Conservation (phyloP, 2,113 vertebrate species). For the Platycercus adscitus region DNA sequence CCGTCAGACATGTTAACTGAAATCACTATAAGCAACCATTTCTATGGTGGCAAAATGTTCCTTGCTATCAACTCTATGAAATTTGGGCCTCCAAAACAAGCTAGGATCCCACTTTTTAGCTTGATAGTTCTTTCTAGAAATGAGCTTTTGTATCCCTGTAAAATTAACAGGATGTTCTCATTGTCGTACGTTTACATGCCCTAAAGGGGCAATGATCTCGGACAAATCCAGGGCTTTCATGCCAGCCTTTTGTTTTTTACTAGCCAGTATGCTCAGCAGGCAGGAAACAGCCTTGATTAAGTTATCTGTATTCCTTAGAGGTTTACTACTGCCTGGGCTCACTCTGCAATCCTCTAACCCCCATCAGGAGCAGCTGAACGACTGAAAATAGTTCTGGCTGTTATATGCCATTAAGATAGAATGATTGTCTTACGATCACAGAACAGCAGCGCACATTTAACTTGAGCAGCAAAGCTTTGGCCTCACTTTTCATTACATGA, state of each 20-base stretch:
- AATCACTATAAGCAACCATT: neutral
- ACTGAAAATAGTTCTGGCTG: neutral
- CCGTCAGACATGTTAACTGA: neutral
- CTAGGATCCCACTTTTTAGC: neutral
- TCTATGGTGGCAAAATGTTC: neutral
- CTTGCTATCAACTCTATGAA: neutral
- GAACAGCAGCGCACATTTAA: neutral
- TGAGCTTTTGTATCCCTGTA: neutral
- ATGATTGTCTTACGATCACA: neutral
- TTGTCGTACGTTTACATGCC: neutral
- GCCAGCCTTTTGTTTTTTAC: neutral
- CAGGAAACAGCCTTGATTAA: neutral
- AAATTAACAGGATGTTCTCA: neutral
- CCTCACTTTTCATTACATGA: neutral
- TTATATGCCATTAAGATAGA: neutral
- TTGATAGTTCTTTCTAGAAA: neutral
- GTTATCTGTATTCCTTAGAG: constrained; percentile 20
- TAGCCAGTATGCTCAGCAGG: neutral
- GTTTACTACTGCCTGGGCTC: neutral
- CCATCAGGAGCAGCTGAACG: neutral
- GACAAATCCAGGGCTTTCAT: neutral
- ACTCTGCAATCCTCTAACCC: neutral
- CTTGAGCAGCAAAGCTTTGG: neutral
- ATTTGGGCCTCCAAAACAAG: neutral
- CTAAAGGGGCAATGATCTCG: neutral